phyloP scores from a whole-genome alignment of 1,140 invertebrate species.

The Cotesia chilonis region DNA sequence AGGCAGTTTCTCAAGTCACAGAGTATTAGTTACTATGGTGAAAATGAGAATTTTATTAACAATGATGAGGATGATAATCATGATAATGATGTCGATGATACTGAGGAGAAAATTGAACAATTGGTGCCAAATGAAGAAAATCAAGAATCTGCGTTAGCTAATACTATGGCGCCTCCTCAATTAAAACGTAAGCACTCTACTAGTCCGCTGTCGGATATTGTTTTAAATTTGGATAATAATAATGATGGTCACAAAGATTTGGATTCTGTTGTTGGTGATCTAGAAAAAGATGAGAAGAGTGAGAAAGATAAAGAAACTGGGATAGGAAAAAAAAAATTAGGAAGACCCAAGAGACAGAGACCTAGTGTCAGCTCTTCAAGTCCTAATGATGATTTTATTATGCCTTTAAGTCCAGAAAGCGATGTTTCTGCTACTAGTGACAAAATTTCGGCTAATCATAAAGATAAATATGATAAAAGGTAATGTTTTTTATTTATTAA shows the following conservation, averaged over 20 bases:
- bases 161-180: constrained; percentile 52
- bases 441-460: constrained; percentile 48
- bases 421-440: constrained; percentile 62
- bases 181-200: constrained; percentile 53
- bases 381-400: constrained; percentile 59
- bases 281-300: constrained; percentile 14
- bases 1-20: constrained; percentile 44
- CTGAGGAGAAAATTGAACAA: too few relatives aligned
- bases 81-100: too few relatives aligned
- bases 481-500: constrained; percentile 32
- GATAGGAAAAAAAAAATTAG: constrained; percentile 53
- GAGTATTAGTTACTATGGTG: constrained; percentile 16
- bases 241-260: constrained; percentile 49
- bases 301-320: constrained; percentile 38
- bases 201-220: constrained; percentile 56
- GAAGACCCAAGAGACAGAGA: constrained; percentile 52
- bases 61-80: constrained; percentile 28
- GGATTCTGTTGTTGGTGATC: background rate
- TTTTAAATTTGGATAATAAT: constrained; percentile 57
- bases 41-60: constrained; percentile 20
- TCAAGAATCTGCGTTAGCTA: constrained; percentile 41
- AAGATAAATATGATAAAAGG: constrained; percentile 59
- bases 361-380: constrained; percentile 35
- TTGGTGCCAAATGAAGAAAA: constrained; percentile 44
- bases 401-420: constrained; percentile 64